phyloP scores from a whole-genome alignment of 2,888 invertebrate species.

The Xylota sylvarum region DNA sequence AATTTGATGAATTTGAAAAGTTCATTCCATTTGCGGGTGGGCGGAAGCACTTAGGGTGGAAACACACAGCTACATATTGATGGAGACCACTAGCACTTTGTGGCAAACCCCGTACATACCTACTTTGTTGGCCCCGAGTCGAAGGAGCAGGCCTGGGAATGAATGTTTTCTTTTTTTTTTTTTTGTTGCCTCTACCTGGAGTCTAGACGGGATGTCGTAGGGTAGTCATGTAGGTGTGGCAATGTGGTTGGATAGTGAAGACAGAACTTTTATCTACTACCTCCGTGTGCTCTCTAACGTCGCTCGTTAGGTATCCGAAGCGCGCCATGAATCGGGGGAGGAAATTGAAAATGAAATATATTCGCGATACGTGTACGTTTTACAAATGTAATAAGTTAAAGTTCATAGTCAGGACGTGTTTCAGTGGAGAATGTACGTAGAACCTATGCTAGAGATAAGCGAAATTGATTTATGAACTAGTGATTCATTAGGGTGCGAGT shows the following conservation, averaged over 20 bases:
- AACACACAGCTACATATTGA: no score
- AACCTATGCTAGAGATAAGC: constrained; percentile 63
- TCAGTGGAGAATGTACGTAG: not conserved
- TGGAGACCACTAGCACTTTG: constrained; percentile 56
- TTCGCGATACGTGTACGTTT: constrained; percentile 66
- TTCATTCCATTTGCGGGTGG: constrained; percentile 48
- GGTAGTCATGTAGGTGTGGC: constrained; percentile 16
- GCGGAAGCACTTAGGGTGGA: constrained; percentile 32
- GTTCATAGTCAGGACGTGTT: constrained; percentile 54
- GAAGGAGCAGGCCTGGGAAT: constrained; percentile 8
- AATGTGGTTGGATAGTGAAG: constrained; percentile 33
- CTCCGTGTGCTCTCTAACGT: no score
- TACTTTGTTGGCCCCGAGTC: constrained; percentile 43
- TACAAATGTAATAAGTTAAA: constrained; percentile 63
- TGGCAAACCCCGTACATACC: constrained; percentile 49
- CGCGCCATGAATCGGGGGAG: constrained; percentile 10
- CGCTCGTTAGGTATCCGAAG: constrained; percentile 12
- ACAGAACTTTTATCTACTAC: constrained; percentile 56
- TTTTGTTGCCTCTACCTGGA: constrained; percentile 17
- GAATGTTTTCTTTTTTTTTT: constrained; percentile 1
- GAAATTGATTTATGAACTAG: constrained; percentile 58
- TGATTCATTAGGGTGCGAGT: constrained; percentile 37
- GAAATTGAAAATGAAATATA: constrained; percentile 75
- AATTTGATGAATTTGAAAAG: constrained; percentile 72
- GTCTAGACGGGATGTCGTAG: constrained; percentile 67